phyloP scores from a whole-genome alignment of 1,140 invertebrate genomes.

The Phymastichus coffea region DNA sequence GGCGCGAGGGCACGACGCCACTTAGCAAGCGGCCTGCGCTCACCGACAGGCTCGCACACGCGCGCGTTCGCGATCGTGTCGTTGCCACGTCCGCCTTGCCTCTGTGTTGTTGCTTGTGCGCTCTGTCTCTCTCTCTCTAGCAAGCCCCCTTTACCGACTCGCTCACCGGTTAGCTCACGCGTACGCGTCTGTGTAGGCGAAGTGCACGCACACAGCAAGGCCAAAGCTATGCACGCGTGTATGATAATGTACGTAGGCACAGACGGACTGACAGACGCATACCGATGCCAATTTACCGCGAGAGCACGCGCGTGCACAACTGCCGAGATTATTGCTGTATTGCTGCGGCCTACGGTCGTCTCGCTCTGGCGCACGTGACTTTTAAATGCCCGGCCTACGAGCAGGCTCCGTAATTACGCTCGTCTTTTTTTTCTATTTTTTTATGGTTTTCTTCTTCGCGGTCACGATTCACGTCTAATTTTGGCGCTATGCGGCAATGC shows the following conservation, averaged over 20 bases:
- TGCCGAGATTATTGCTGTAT: background rate
- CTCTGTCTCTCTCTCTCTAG: slow-evolving; percentile 25
- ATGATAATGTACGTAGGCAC: too few relatives aligned
- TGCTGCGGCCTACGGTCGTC: background rate
- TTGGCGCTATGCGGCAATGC: background rate
- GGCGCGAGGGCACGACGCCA: background rate
- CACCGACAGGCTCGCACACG: background rate
- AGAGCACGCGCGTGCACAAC: background rate
- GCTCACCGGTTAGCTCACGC: slow-evolving; percentile 26
- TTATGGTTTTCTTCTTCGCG: too few relatives aligned
- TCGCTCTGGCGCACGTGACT: slow-evolving; percentile 28
- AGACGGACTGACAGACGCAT: background rate
- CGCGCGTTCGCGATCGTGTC: too few relatives aligned
- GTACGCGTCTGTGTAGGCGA: background rate
- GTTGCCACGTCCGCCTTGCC: slow-evolving; percentile 38
- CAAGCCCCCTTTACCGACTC: slow-evolving; percentile 16
- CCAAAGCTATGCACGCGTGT: too few relatives aligned
- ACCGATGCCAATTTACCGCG: slow-evolving; percentile 1
- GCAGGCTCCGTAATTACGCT: too few relatives aligned
- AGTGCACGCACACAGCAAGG: too few relatives aligned
- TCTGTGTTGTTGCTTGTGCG: slow-evolving; percentile 17
- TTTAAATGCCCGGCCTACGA: slow-evolving; percentile 27
- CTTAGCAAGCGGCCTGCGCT: too few relatives aligned
- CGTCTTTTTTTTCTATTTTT: too few relatives aligned
- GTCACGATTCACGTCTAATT: too few relatives aligned